phyloP scores from a whole-genome alignment of 2,888 invertebrate genomes.

The Busseola fusca region DNA sequence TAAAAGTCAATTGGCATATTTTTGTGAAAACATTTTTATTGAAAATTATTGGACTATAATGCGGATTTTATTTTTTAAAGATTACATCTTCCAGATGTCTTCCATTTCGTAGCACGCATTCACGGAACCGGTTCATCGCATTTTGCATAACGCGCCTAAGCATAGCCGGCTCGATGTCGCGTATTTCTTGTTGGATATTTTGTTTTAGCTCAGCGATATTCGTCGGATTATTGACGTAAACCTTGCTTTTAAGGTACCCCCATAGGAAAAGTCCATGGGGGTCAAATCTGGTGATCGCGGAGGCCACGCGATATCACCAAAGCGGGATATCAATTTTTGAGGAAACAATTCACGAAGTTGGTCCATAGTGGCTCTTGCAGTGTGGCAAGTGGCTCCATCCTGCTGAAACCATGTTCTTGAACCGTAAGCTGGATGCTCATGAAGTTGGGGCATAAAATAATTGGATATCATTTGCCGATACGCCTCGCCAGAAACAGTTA shows the following conservation, averaged over 20 bases:
- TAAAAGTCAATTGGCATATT: slow-evolving; percentile 1
- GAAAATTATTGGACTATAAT: background rate
- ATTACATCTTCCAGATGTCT: slow-evolving; percentile 5
- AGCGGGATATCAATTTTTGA: slow-evolving; percentile 12
- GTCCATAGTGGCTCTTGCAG: slow-evolving; percentile 39
- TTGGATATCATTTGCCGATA: slow-evolving; percentile 42
- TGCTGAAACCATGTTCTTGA: slow-evolving; percentile 51
- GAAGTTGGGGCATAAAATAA: slow-evolving; percentile 33
- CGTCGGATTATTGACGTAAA: slow-evolving; percentile 11
- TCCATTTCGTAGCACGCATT: slow-evolving; percentile 3
- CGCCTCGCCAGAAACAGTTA: slow-evolving; percentile 24
- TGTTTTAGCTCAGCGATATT: slow-evolving; percentile 2
- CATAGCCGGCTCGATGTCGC: slow-evolving; percentile 2
- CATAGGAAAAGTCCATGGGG: slow-evolving; percentile 57
- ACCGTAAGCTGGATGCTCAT: slow-evolving; percentile 26
- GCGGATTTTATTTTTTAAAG: slow-evolving; percentile 3
- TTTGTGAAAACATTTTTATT: slow-evolving; percentile 8
- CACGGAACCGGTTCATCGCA: slow-evolving; percentile 6
- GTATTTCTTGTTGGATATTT: slow-evolving; percentile 2
- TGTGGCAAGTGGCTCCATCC: slow-evolving; percentile 37
- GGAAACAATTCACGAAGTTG: slow-evolving; percentile 30
- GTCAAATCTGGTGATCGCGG: slow-evolving; percentile 57
- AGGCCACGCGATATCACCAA: slow-evolving; percentile 48
- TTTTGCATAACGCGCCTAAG: slow-evolving; percentile 6
- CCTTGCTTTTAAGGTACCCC: slow-evolving; percentile 47